Conservation (phyloP, 2,797 vertebrate species). For the Labroides dimidiatus region DNA sequence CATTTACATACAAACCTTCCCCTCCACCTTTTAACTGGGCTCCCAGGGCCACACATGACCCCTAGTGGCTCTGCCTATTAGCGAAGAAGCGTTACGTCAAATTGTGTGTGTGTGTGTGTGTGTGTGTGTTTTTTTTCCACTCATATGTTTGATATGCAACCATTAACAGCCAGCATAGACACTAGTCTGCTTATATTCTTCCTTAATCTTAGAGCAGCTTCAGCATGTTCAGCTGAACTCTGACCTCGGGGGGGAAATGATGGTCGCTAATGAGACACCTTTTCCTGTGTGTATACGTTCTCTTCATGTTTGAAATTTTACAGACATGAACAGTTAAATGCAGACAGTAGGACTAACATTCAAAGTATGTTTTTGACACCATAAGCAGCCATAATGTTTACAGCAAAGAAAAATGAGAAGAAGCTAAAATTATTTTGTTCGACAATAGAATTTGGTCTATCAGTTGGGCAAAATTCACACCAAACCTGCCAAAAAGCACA, state of each 20-base stretch:
- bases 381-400: not conserved
- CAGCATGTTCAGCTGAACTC: constrained; percentile 10
- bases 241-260: constrained; percentile 14
- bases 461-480: constrained; percentile 10
- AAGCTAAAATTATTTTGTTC: not conserved
- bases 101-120: constrained; percentile 17
- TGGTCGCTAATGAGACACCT: constrained; percentile 7
- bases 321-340: not conserved
- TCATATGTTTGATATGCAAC: constrained; percentile 3
- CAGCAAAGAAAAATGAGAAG: not conserved
- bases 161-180: not conserved
- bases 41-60: constrained; percentile 34
- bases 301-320: not conserved
- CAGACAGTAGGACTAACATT: not conserved
- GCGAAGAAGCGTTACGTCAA: constrained; percentile 2
- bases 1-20: constrained; percentile 61
- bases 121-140: not conserved
- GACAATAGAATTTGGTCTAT: not conserved
- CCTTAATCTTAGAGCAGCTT: constrained; percentile 1
- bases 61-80: constrained; percentile 26
- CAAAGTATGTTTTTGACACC: not conserved
- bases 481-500: constrained; percentile 33
- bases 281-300: not conserved
- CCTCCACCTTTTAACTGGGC: constrained; percentile 41
- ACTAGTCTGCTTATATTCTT: not conserved